Evolutionary conservation across 1,140 invertebrate genomes (phyloP).

Genomic region (Listronotus bonariensis): DNA sequence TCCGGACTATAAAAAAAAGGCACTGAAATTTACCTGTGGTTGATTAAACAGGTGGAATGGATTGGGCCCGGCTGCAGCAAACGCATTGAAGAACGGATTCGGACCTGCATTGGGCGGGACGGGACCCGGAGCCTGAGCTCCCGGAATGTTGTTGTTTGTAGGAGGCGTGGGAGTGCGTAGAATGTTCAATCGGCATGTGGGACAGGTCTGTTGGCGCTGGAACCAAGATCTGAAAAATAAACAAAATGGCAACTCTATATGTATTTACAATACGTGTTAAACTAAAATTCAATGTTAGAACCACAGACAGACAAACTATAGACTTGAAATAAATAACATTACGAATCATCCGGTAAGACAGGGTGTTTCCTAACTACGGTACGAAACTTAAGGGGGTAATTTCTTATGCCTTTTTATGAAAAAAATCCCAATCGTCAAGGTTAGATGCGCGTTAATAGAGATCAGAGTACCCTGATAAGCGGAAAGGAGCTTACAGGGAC

Average conservation of each 20-base stretch:
- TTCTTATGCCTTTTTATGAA: no score
- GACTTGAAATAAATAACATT: background rate
- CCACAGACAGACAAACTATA: no score
- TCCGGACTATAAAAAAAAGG: no score
- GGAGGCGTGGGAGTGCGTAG: conserved; percentile 67
- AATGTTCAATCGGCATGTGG: conserved; percentile 97
- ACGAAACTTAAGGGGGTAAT: no score
- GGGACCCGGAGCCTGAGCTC: conserved; percentile 40
- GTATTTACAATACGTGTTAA: no score
- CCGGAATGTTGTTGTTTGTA: conserved; percentile 49
- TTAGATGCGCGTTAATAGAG: no score
- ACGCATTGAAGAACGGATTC: conserved; percentile 43
- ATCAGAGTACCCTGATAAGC: no score
- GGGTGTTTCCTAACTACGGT: no score
- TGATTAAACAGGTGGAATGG: conserved; percentile 48
- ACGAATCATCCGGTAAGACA: background rate
- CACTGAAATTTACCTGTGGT: conserved; percentile 1
- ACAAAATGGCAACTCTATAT: background rate
- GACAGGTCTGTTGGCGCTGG: conserved; percentile 99
- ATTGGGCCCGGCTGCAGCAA: conserved; percentile 45
- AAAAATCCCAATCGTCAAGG: no score
- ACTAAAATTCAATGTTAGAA: no score
- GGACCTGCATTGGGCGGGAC: conserved; percentile 30
- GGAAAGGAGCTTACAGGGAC: no score
- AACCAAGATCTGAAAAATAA: conserved; percentile 97